Evolutionary conservation across 1,140 invertebrate species (phyloP), one percentile per base, ranked within the genome.

Genomic region (Pseudachorutes palmiensis): DNA sequence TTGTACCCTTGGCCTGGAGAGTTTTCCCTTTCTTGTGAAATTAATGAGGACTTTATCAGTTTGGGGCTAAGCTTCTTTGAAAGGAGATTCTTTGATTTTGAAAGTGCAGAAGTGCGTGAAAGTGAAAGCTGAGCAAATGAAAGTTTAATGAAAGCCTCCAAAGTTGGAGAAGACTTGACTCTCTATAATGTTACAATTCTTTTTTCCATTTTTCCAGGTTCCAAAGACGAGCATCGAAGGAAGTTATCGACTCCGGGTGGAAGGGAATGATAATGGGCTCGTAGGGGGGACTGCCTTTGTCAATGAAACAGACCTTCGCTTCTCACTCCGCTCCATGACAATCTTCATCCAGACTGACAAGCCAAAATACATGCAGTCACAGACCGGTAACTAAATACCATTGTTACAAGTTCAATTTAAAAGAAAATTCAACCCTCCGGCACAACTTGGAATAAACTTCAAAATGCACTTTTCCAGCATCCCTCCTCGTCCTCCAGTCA

Each of bases 301-400:
- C 14, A 94, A 94, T 73, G 89, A 92, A 76, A 91, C 90, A 0
- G 77, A 83, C 66, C 78, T 95, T 14, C 80, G 81, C 12, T 94
- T 94, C 75, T 92, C 88, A 0, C 88, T 89, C 74, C 79, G 90
- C n/a, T 92, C 91, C 5, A 92, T 94, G 88, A 93, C 94, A 0
- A 91, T 97, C 69, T 93, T 97, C 73, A 89, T 98, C 72, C 94
- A 97, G 79, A 87, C 92, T 64, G 92, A 98, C 76, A 96, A 96
- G 77, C 93, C 94, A 0, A 85, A 96, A 0, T 98, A 97, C 75
- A 96, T 89, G 84, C 94, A 96, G 78, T 87, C 91, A 1, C 89
- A 97, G 77, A 91, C 84, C 41, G 86, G 88, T 89, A 78, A 45
- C n/a, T n/a, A n/a, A n/a, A n/a, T n/a, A n/a, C n/a, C n/a, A n/a